Evolutionary conservation across 2,797 vertebrate species (phyloP), one percentile per base, ranked within the genome.

Genomic region (Chelidonichthys spinosus): DNA sequence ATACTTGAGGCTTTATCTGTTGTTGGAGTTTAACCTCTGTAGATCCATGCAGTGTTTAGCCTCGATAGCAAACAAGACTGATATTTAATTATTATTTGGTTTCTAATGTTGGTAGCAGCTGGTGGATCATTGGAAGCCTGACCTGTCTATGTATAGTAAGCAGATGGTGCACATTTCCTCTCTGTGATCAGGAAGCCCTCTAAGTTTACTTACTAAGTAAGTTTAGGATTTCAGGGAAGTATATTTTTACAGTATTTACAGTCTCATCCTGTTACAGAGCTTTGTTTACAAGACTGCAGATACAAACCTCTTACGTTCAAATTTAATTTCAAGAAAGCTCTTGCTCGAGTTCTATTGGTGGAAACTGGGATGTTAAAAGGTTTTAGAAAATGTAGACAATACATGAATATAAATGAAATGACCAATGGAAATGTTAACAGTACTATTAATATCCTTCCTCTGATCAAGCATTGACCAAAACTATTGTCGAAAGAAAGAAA

Each of bases 381-480:
- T 32, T 11, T 32, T 0, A 32, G 0, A 3, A 43, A 43, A 11
- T 47, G 44, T 15, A 47, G 11, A 9, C n/a, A 8, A 46, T 7
- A 17, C 8, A 17, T 17, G 7, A 17, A 17, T 8, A 56, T 14
- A 56, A 36, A 50, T 50, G n/a, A 18, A 18, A 25, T 25, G 7
- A 50, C 11, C 32, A 10, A 18, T 52, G 6, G 32, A 52, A 32
- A 52, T 52, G 11, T 32, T 52, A 32, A 32, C 50, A 52, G 18
- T 13, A 2, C 0, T 0, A 33, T 7, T 0, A 53, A 33, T 47
- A 2, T n/a, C 7, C n/a, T n/a, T 47, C 17, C 17, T 9, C 17
- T n/a, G 7, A n/a, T 47, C 7, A n/a, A 25, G 25, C 25, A 25
- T 25, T 25, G 25, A 25, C 25, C 25, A 25, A 25, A 25, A 25